A percentile compares a stretch with the other conserved stretches of the same genome.
These are phyloP conservation scores for Butorides virescens DNA, from an alignment of 2,113 vertebrate genomes.

Conservation along the genomic window DNA sequence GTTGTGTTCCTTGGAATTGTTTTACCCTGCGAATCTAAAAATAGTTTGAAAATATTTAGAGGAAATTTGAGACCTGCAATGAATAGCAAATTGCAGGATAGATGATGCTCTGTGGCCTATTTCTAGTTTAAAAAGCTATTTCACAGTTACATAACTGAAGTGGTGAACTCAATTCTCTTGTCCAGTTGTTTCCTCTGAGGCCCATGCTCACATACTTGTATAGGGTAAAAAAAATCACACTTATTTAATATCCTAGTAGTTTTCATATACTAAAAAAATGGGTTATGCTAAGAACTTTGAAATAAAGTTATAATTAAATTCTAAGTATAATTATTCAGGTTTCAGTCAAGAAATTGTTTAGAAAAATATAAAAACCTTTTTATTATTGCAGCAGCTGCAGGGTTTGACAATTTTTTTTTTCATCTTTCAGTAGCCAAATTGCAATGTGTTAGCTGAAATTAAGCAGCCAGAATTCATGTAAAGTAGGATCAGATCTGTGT, in stretches of 20 bases:
- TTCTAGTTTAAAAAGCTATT: conserved; percentile 4
- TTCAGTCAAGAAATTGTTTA: not conserved
- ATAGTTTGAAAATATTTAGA: not conserved
- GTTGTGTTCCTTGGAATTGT: not conserved
- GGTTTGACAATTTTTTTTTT: not conserved
- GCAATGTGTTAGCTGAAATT: not conserved
- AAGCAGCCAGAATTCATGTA: not conserved
- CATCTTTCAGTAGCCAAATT: not conserved
- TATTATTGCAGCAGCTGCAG: not conserved
- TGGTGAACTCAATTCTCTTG: not conserved
- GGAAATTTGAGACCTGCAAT: conserved; percentile 4
- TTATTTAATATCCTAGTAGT: not conserved
- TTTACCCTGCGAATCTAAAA: conserved; percentile 21
- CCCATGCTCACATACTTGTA: not conserved
- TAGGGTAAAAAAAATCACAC: not conserved
- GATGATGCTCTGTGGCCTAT: not conserved
- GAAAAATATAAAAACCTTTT: not conserved
- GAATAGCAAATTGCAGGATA: not conserved
- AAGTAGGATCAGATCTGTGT: not conserved
- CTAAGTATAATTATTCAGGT: not conserved
- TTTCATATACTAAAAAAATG: not conserved
- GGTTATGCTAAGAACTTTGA: not conserved
- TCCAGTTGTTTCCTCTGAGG: not conserved
- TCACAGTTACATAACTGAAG: not conserved
- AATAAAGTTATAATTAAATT: not conserved